Base-by-base conservation (phyloP, 2,797 vertebrate species). In the Borostomias antarcticus region DNA sequence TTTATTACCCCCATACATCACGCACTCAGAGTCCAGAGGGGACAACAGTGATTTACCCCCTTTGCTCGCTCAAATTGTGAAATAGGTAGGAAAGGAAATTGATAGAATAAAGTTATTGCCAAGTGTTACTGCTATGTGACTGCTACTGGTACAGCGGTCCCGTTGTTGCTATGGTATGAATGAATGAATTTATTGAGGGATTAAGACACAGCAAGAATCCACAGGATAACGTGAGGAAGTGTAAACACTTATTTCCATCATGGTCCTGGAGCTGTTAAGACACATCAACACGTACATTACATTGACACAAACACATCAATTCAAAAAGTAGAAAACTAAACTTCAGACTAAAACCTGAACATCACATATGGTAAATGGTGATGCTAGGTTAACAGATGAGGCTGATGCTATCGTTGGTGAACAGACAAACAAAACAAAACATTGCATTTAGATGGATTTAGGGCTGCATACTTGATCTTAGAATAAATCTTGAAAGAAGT, bases 1-100 rank as follows among this genome's bases (percentile, higher is more conserved):
- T 66, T 50, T 62, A 62, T 66, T 72, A 64, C 47, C 51, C 25
- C 51, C 52, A 66, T 62, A 61, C 58, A 72, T 66, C 63, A 72
- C 58, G 35, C 9, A 4, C 8, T 51, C 40, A n/a, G 25, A 59
- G 9, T 51, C 29, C 13, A n/a, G n/a, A n/a, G 10, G 53, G 60
- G 66, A 45, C 26, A 23, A 63, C 19, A 35, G 30, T 6, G 17
- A 33, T 58, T 47, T 11, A 7, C 29, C 29, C 45, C 19, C 5
- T 15, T 11, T 43, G 28, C 37, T 32, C 43, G 61, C 26, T 33
- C 19, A 45, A 45, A 45, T 65, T 45, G 53, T 32, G 29, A 65
- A n/a, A n/a, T n/a, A 30, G 11, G 1, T 1, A 19, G 40, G 19
- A 30, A 43, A 58, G 10, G 21, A 58, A 58, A 37, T 15, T 6